Evolutionary conservation across 2,888 invertebrate genomes (phyloP), one percentile per base, ranked within the genome.

Genomic region (Lithophane leautieri): DNA sequence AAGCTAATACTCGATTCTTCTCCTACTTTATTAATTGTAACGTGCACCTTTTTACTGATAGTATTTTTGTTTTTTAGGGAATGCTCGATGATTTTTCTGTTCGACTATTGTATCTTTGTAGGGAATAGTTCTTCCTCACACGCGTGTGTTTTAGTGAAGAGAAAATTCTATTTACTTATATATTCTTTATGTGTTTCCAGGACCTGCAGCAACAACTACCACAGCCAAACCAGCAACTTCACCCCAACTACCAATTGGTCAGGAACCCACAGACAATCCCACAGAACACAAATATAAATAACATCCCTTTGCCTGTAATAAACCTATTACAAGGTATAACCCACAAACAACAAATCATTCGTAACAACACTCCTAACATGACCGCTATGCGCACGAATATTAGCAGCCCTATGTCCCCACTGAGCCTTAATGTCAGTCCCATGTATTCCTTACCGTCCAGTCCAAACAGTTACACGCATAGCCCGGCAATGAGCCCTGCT

Each of bases 381-480:
- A 85, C 86, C 7, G 79, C 87, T 28, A 86, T 90, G 62, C 91
- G 88, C 54, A 79, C 89, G 4, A 91, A 86, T 65, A 78, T 92
- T 34, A 82, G 80, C 28, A 91, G 92, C 71, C 91, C 93, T 0
- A 94, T 95, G 94, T 93, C 95, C 12, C 96, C 96, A 0, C 86
- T 96, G 0, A 95, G 92, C 56, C 90, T 96, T 1, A 96, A 92
- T 73, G 89, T 95, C 12, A 95, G 94, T 74, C 93, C 95, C 0
- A 93, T 95, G 91, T 95, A 95, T 73, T 94, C 95, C 0, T 81
- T 95, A 22, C 94, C 95, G 0, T 89, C 94, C 9, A 95, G 95
- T 79, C 95, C 96, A 0, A 94, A 92, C 3, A 92, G 89, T 71
- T 95, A 93, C 80, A 95, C 95, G 58, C 95, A 93, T 77, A 96